These are phyloP conservation scores for Lutjanus erythropterus DNA, from an alignment of 2,113 vertebrate species.

Conservation along the genomic window DNA sequence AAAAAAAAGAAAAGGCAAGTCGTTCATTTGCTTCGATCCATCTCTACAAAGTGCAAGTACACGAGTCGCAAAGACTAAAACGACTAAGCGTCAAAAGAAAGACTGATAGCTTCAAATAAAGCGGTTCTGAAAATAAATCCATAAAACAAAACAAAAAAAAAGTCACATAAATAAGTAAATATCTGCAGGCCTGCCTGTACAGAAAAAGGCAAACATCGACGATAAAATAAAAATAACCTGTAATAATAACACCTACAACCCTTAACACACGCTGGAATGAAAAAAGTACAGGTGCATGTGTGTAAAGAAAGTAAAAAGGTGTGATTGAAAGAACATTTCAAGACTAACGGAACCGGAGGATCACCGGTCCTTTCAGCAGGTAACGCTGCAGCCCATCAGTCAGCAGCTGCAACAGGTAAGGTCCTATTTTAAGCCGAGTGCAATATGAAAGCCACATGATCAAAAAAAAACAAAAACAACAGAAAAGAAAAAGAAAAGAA, in stretches of 20 bases:
- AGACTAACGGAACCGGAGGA: conserved; percentile 8
- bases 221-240: conserved; percentile 48
- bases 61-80: conserved; percentile 75
- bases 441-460: conserved; percentile 56
- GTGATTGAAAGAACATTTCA: conserved; percentile 21
- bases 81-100: conserved; percentile 57
- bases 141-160: conserved; percentile 18
- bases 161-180: conserved; percentile 81
- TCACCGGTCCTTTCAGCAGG: conserved; percentile 42
- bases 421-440: conserved; percentile 37
- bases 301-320: conserved; percentile 23
- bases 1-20: conserved; percentile 53
- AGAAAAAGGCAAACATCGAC: conserved; percentile 73
- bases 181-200: conserved; percentile 87
- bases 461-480: not conserved
- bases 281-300: conserved; percentile 47
- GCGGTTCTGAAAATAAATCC: conserved; percentile 36
- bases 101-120: conserved; percentile 61
- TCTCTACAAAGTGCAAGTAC: conserved; percentile 84
- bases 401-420: conserved; percentile 17
- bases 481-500: not conserved
- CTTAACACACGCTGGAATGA: conserved; percentile 73
- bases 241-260: conserved; percentile 33
- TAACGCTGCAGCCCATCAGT: conserved; percentile 3
- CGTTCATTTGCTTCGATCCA: conserved; percentile 71